Conservation (phyloP, 1,140 invertebrate species). For the Drosophila baimaii region DNA sequence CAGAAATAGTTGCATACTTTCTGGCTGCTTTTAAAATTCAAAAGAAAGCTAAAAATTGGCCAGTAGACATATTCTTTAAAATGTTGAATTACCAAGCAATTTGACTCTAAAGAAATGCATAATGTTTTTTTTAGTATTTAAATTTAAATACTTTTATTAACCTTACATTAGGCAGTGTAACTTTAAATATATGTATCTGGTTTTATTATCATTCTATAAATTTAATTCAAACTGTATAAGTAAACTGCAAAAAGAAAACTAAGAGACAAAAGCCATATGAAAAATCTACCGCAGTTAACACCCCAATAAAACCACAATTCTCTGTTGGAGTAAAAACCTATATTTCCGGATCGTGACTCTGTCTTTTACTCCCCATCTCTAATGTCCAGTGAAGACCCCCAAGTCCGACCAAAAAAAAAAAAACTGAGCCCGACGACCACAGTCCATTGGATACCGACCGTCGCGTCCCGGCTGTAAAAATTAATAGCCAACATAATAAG, state of each 20-base stretch:
- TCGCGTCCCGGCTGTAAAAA: slow-evolving; percentile 78
- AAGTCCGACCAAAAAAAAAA: slow-evolving; percentile 19
- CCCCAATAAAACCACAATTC: slow-evolving; percentile 2
- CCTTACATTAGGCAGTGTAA: no score
- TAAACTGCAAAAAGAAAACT: background rate
- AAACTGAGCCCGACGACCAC: slow-evolving; percentile 16
- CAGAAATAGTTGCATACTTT: no score
- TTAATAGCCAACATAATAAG: slow-evolving; percentile 83
- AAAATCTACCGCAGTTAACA: slow-evolving; percentile 8
- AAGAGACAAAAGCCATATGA: background rate
- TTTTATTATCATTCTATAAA: background rate
- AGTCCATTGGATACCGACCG: slow-evolving; percentile 48
- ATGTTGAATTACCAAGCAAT: no score
- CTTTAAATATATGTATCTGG: no score
- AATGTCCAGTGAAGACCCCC: slow-evolving; percentile 17
- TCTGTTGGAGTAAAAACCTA: background rate
- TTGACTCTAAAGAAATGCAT: no score
- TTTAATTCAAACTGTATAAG: background rate
- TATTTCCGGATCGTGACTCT: slow-evolving; percentile 4
- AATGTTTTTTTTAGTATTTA: no score
- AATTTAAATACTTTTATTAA: no score
- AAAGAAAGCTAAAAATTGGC: no score
- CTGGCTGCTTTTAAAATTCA: no score
- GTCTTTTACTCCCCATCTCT: slow-evolving; percentile 15
- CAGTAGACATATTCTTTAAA: no score